Evolutionary conservation across 2,888 invertebrate species (phyloP), one percentile per base, ranked within the genome.

Genomic region (Auanema freiburgensis): DNA sequence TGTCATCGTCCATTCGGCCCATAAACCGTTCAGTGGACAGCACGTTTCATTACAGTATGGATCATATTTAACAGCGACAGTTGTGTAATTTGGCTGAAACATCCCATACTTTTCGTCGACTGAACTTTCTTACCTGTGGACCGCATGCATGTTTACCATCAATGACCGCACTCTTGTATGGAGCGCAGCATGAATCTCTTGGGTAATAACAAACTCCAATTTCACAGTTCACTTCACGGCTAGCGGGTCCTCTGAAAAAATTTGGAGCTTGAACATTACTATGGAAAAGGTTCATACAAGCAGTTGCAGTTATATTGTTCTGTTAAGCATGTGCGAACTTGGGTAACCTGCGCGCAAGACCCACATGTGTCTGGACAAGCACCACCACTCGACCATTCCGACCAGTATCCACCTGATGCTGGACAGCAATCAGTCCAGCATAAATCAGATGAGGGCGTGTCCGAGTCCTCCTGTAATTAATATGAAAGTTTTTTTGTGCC

Each of bases 171-270:
- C 65, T 60, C 0, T 46, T 14, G 40, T 53, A 71, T 11, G 67
- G 67, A 11, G 59, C 21, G 44, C 72, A 73, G 43, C 72, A 73
- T 12, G 70, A 64, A n/a, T 63, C 58, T 10, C 56, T 11, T 4
- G 72, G 72, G 60, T 64, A 73, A 41, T 62, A 70, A 25, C 72
- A 73, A 8, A 71, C 70, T 6, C 66, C 66, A n/a, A 65, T 73
- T 41, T 63, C 59, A 55, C 72, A 72, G 21, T 72, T 67, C 33
- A 59, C 49, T 4, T 60, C 40, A 49, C 63, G 66, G n/a, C 52
- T 60, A 11, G 65, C 63, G 10, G n/a, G 8, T n/a, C 72, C 72
- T n/a, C 72, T 72, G 33, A 46, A 71, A 54, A n/a, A 49, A 16
- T 24, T 14, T n/a, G 25, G 24, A 18, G 41, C n/a, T 25, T 50